phyloP scores from a whole-genome alignment of 2,888 invertebrate genomes.

The Plutella xylostella region DNA sequence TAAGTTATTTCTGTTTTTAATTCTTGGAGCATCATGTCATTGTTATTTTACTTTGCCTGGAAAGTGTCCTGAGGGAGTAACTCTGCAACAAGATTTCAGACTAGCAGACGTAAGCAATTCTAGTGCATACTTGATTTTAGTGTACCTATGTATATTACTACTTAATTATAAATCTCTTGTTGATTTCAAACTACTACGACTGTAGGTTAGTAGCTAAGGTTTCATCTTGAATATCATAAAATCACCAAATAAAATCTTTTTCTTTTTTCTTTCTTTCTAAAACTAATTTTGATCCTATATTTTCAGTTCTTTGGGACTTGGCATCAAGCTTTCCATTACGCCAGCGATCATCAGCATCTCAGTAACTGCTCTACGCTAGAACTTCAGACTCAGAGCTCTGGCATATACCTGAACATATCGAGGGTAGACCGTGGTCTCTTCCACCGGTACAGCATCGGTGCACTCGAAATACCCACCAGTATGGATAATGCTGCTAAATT shows the following conservation, averaged over 20 bases:
- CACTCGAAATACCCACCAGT: slow-evolving; percentile 27
- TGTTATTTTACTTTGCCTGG: slow-evolving; percentile 46
- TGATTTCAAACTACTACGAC: too few relatives aligned
- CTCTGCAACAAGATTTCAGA: slow-evolving; percentile 36
- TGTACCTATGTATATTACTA: too few relatives aligned
- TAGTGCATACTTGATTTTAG: too few relatives aligned
- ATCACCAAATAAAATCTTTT: too few relatives aligned
- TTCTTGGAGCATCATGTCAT: too few relatives aligned
- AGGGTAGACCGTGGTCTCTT: slow-evolving; percentile 45
- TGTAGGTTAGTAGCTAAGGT: too few relatives aligned
- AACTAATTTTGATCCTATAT: slow-evolving; percentile 1
- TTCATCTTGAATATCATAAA: too few relatives aligned
- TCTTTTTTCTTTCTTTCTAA: too few relatives aligned
- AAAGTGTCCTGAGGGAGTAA: slow-evolving; percentile 42
- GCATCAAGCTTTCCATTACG: slow-evolving; percentile 47
- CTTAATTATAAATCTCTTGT: too few relatives aligned
- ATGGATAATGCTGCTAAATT: slow-evolving; percentile 32
- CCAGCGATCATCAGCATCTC: slow-evolving; percentile 37
- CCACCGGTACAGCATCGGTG: slow-evolving; percentile 41
- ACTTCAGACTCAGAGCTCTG: slow-evolving; percentile 29
- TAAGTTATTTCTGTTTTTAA: too few relatives aligned
- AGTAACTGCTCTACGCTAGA: slow-evolving; percentile 46
- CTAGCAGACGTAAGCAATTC: slow-evolving; percentile 47
- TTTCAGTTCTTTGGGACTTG: slow-evolving; percentile 48
- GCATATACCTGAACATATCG: slow-evolving; percentile 43